These are phyloP conservation scores for Atherinosoma microstoma DNA, from an alignment of 2,797 vertebrate species.

Conservation along the genomic window DNA sequence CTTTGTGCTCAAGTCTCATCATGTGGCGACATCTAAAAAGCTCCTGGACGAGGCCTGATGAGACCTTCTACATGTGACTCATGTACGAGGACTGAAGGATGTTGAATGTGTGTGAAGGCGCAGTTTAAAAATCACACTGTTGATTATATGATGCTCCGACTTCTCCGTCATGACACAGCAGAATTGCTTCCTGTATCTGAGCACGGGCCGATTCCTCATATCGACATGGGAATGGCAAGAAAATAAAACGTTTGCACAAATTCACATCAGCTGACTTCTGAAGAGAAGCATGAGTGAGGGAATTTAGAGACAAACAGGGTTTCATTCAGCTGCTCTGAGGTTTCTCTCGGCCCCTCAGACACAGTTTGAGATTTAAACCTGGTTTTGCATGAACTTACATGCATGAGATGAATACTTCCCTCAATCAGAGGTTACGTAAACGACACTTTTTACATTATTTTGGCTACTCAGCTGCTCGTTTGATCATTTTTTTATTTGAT, in stretches of 20 bases:
- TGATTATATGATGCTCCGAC: not conserved
- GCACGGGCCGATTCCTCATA: conserved; percentile 35
- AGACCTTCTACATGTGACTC: not conserved
- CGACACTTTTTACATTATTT: not conserved
- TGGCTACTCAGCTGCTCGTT: not conserved
- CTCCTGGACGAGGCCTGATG: not conserved
- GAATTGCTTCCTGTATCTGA: conserved; percentile 51
- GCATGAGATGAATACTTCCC: no score
- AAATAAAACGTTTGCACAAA: conserved; percentile 36
- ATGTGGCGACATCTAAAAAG: not conserved
- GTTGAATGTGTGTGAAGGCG: not conserved
- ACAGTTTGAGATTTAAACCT: not conserved
- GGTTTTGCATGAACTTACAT: not conserved
- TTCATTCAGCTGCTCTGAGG: not conserved
- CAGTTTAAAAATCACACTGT: not conserved
- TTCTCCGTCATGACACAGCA: conserved; percentile 28
- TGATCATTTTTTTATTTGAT: no score
- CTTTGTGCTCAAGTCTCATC: conserved; percentile 17
- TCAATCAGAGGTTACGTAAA: not conserved
- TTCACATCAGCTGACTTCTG: conserved; percentile 39
- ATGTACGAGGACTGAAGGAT: not conserved
- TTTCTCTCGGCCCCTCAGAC: not conserved
- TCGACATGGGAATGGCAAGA: conserved; percentile 14
- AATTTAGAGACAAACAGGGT: not conserved
- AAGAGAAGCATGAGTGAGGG: not conserved